Base-by-base conservation (phyloP, 1,140 invertebrate species). In the Drosophila equinoxialis region DNA sequence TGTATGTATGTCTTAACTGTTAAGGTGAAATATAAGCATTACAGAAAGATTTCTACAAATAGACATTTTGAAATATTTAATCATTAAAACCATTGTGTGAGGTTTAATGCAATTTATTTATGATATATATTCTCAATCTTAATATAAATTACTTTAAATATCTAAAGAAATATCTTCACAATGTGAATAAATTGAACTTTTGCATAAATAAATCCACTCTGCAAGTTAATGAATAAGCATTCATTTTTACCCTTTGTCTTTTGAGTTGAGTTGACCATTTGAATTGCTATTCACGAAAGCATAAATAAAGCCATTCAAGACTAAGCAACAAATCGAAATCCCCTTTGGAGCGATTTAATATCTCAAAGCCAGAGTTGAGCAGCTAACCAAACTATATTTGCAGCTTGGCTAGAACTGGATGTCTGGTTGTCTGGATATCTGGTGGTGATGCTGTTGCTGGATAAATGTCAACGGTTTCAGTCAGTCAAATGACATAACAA, bases 401-500 rank as follows among this genome's bases (percentile, higher is more conserved):
- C 10, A 7, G 67, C 66, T 63, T 62, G 71, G 63, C 55, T 42
- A 64, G 37, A 39, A 13, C 10, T 67, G 55, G 59, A 59, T 51
- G 17, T 51, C 45, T 51, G 45, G 17, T 8, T 14, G 45, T 8
- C 35, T 37, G 35, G 35, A 37, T 37, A 11, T 37, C 35, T 39
- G 37, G 14, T 48, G 45, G 13, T 51, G 17, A 10, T 51, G 45
- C 45, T 77, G 59, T 57, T 71, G 65, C 79, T 79, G 76, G 82
- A 85, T 85, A 83, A 81, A 85, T 85, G 82, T 85, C 82, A 86
- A 69, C 69, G 80, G 79, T 65, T 77, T 65, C 72, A 83, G 76
- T 65, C 72, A 82, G 76, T 71, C 71, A 78, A 79, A 87, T 70
- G 83, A 87, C 76, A 83, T 87, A 86, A 86, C 83, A 86, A 86